Base-by-base conservation (phyloP, 2,797 vertebrate genomes). In the Amblyraja radiata region DNA sequence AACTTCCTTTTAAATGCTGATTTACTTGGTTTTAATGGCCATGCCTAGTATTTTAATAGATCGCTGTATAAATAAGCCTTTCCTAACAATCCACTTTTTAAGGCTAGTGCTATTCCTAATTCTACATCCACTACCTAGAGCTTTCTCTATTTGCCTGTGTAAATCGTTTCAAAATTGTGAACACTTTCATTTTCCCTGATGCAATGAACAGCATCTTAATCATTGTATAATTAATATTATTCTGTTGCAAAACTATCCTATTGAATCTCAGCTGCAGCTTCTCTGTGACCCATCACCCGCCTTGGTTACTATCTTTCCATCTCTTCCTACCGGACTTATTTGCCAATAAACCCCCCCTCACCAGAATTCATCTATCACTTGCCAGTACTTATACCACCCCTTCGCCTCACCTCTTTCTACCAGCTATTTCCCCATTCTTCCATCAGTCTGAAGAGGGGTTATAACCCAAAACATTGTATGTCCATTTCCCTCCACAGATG, bases 11-110 rank as follows among this genome's bases (percentile, higher is more conserved):
- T 61, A 61, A 61, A 28, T 61, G 54, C 81, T 84, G 81, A 84
- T 84, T 84, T 84, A 61, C n/a, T 61, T 61, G 25, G 81, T 84
- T 84, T 84, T 61, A 84, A 84, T 84, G 61, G n/a, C 16, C 8
- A 32, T 88, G 63, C 21, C 61, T 68, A 32, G 2, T 36, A 88
- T 68, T 68, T 63, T 21, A 68, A 58, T 63, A 32, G 58, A 6
- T 2, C 61, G 32, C 36, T 68, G n/a, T 7, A 88, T 88, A 63
- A 68, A 36, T 63, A 63, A 88, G 63, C 61, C 61, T 68, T 88
- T 9, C 25, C 54, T 61, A 83, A 83, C 8, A 25, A 13, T n/a
- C 76, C 77, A 32, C 77, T 83, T 83, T 58, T 11, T 32, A 54
- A 18, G 54, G 7, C 80, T 83, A 13, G 79, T 81, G 28, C 79